Percentiles rank a stretch among this genome's conserved stretches.
These are phyloP conservation scores for Tethea ocularis DNA, from an alignment of 2,888 invertebrate genomes.

Conservation along the genomic window DNA sequence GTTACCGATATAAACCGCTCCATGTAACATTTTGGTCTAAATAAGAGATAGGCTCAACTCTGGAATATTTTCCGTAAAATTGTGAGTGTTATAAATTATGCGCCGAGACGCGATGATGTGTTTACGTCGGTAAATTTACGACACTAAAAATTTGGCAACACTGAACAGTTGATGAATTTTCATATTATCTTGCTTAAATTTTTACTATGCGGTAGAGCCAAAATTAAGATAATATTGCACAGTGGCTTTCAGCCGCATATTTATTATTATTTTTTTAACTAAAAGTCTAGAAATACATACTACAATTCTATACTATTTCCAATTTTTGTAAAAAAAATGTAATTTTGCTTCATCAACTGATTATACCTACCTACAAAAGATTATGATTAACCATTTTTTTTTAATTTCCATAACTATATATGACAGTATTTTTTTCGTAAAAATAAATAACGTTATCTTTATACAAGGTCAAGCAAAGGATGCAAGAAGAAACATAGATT, in stretches of 20 bases:
- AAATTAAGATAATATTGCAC: not conserved
- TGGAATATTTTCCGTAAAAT: slow-evolving; percentile 17
- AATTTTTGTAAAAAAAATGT: no score
- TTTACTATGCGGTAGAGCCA: not conserved
- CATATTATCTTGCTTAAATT: not conserved
- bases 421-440: no score
- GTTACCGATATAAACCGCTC: not conserved
- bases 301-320: no score
- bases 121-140: slow-evolving; percentile 11
- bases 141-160: slow-evolving; percentile 7
- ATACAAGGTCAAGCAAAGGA: not conserved
- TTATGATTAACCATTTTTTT: no score
- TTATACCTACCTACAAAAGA: no score
- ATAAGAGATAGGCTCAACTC: slow-evolving; percentile 9
- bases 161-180: slow-evolving; percentile 8
- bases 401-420: no score
- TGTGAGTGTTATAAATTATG: slow-evolving; percentile 18
- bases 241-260: no score
- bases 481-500: no score
- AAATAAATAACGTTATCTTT: no score
- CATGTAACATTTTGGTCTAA: not conserved
- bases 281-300: no score
- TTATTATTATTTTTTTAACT: no score
- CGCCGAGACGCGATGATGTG: slow-evolving; percentile 15
- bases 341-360: no score